Percentiles rank a stretch among this genome's conserved stretches.
These are phyloP conservation scores for Hemistola chrysoprasaria DNA, from an alignment of 2,888 invertebrate genomes.

Conservation along the genomic window DNA sequence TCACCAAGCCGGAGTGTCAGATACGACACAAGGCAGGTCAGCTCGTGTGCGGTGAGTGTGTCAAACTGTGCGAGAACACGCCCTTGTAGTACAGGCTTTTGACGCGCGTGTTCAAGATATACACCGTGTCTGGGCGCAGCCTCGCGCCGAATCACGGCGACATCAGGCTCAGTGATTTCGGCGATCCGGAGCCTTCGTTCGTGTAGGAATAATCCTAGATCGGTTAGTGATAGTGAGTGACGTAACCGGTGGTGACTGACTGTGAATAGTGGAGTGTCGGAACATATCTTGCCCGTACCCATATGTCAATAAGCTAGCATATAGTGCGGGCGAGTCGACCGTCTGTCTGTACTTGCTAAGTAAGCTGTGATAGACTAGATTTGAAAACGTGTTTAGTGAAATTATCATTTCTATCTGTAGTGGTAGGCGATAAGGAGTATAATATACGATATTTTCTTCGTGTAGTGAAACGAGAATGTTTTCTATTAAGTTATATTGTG, in stretches of 20 bases:
- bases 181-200: conserved; percentile 36
- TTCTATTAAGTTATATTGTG: conserved; percentile 63
- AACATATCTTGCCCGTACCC: too few species aligned
- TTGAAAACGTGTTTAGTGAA: conserved; percentile 58
- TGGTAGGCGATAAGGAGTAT: conserved; percentile 62
- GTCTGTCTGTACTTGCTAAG: conserved; percentile 56
- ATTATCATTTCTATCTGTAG: conserved; percentile 57
- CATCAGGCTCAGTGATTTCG: conserved; percentile 25
- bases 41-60: conserved; percentile 53
- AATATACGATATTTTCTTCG: conserved; percentile 46
- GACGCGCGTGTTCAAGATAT: conserved; percentile 76
- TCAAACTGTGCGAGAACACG: conserved; percentile 46
- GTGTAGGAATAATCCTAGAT: too few species aligned
- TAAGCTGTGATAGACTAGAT: conserved; percentile 78
- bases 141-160: conserved; percentile 30
- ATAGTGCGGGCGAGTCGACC: conserved; percentile 38
- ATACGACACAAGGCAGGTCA: conserved; percentile 45
- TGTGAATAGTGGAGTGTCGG: too few species aligned
- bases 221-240: too few species aligned
- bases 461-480: conserved; percentile 50
- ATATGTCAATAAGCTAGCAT: too few species aligned
- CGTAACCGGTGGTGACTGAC: too few species aligned
- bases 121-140: conserved; percentile 60
- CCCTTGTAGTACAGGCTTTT: conserved; percentile 75
- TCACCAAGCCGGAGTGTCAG: conserved; percentile 45